A percentile compares a stretch with the other conserved stretches of the same genome.
phyloP scores from a whole-genome alignment of 2,113 vertebrate species.

The Bubo scandiacus region DNA sequence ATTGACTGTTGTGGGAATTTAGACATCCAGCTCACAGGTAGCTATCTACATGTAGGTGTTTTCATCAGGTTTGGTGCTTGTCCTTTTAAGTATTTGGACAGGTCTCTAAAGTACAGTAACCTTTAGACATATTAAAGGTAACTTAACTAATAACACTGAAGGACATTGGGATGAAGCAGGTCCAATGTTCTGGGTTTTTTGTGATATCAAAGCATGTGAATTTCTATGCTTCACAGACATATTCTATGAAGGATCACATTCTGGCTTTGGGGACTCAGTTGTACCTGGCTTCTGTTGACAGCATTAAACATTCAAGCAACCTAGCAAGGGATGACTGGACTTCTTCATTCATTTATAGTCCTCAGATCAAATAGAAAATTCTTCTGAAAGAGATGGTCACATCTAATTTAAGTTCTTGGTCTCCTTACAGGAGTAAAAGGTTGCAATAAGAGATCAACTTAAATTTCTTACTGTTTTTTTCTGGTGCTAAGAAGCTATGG shows the following conservation, averaged over 20 bases:
- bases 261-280: background rate
- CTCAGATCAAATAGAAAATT: background rate
- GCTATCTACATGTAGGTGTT: background rate
- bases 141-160: background rate
- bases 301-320: background rate
- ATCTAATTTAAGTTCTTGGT: background rate
- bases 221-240: background rate
- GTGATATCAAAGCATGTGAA: background rate
- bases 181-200: accelerated
- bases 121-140: background rate
- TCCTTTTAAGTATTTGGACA: background rate
- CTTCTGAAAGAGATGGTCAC: background rate
- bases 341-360: background rate
- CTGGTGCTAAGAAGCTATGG: background rate
- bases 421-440: background rate
- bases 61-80: background rate
- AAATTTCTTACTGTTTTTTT: background rate
- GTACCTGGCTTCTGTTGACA: accelerated
- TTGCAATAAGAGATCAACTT: background rate
- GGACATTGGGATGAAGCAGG: background rate
- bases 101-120: background rate
- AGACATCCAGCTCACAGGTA: background rate
- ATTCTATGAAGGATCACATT: background rate
- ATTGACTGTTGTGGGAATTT: background rate
- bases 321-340: accelerated